Evolutionary conservation across 2,797 vertebrate species (phyloP).

Genomic region (Xyrichtys novacula): DNA sequence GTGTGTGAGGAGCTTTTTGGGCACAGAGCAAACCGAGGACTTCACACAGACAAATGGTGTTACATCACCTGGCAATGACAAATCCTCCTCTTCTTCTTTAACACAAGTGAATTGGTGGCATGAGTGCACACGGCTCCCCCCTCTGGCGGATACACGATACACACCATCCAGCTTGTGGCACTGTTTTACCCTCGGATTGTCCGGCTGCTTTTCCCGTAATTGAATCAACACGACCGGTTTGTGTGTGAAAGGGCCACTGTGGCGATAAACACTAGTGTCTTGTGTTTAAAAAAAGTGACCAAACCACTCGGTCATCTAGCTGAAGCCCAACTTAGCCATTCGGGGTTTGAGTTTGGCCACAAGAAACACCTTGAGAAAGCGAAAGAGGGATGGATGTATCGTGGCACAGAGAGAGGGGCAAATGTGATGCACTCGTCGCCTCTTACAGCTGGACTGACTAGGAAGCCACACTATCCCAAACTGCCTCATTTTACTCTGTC

Average conservation of each 20-base stretch:
- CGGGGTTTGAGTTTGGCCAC: conserved; percentile 43
- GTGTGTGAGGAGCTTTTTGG: conserved; percentile 65
- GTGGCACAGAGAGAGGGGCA: conserved; percentile 42
- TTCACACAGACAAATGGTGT: conserved; percentile 75
- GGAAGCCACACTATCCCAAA: conserved; percentile 75
- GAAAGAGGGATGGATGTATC: conserved; percentile 40
- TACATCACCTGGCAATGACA: conserved; percentile 71
- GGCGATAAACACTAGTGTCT: conserved; percentile 70
- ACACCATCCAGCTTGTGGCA: conserved; percentile 42
- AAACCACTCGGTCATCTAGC: conserved; percentile 65
- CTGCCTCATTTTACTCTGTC: conserved; percentile 75
- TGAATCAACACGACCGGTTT: conserved; percentile 71
- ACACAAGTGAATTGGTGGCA: conserved; percentile 47
- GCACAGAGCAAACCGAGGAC: conserved; percentile 65
- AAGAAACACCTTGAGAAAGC: conserved; percentile 53
- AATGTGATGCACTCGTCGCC: conserved; percentile 50
- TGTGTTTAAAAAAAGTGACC: conserved; percentile 62
- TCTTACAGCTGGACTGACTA: conserved; percentile 75
- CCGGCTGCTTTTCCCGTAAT: conserved; percentile 73
- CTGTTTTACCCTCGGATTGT: conserved; percentile 65
- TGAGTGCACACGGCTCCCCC: conserved; percentile 69
- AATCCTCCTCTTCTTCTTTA: conserved; percentile 58
- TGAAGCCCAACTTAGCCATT: conserved; percentile 26
- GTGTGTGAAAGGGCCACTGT: conserved; percentile 72
- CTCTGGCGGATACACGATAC: conserved; percentile 63